These are phyloP conservation scores for Thunnus albacares DNA, from an alignment of 2,797 vertebrate species.

Conservation along the genomic window DNA sequence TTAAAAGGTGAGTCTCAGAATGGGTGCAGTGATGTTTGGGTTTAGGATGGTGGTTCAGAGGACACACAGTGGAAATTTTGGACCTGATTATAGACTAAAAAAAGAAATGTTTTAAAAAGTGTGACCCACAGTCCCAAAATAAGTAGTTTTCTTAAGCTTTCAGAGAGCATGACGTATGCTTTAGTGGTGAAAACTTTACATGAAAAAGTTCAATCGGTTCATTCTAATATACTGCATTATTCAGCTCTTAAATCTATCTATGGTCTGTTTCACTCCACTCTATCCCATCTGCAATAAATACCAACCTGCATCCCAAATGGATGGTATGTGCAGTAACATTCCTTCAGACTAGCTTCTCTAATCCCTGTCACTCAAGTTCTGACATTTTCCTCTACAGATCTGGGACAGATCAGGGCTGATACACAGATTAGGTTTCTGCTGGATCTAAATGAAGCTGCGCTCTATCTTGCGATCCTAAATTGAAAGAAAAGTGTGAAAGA, in stretches of 20 bases:
- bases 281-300: constrained; percentile 58
- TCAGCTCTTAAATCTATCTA: neutral
- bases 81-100: constrained; percentile 36
- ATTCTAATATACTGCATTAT: neutral
- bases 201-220: neutral
- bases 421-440: constrained; percentile 64
- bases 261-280: neutral
- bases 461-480: constrained; percentile 36
- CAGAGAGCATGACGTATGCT: neutral
- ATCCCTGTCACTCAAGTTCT: constrained; percentile 66
- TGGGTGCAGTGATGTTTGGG: constrained; percentile 41
- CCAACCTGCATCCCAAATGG: constrained; percentile 44
- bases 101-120: constrained; percentile 7
- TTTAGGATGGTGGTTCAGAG: constrained; percentile 27
- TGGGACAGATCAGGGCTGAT: constrained; percentile 55
- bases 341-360: constrained; percentile 67
- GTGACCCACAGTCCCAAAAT: neutral
- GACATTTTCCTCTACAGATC: constrained; percentile 69
- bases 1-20: constrained; percentile 56
- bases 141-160: neutral
- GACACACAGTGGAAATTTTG: constrained; percentile 16
- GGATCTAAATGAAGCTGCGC: constrained; percentile 49
- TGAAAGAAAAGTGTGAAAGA: constrained; percentile 32
- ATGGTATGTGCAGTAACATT: constrained; percentile 60
- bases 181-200: neutral